phyloP scores from a whole-genome alignment of 1,140 invertebrate species.

The Bilobella aurantiaca region DNA sequence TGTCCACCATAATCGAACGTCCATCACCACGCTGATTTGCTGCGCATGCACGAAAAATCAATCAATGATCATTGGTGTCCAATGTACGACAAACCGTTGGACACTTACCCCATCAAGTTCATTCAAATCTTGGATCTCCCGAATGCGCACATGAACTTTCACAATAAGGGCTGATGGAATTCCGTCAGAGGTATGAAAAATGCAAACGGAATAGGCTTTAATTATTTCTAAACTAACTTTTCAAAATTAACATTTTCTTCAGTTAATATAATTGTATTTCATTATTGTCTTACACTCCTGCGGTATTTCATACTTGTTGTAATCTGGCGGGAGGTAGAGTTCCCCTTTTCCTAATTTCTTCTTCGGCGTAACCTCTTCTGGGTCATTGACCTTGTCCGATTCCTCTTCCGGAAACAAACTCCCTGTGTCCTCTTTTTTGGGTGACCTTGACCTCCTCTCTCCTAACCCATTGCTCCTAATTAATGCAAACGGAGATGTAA shows the following conservation, averaged over 20 bases:
- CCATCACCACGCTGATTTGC: background rate
- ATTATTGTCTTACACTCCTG: background rate
- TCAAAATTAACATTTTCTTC: no score
- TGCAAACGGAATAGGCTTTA: no score
- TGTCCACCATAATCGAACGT: background rate
- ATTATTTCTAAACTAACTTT: no score
- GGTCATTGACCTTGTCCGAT: no score
- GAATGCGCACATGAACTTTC: background rate
- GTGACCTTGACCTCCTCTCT: background rate
- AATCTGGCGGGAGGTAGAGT: background rate
- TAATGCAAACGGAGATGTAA: no score
- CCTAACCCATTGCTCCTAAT: no score
- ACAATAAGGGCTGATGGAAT: background rate
- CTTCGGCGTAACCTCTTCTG: no score
- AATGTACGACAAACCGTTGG: background rate
- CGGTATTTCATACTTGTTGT: background rate
- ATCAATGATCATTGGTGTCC: background rate
- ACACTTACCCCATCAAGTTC: background rate
- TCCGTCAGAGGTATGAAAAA: background rate
- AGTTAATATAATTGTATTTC: no score
- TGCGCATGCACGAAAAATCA: background rate
- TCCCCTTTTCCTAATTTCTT: background rate
- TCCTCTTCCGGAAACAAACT: background rate
- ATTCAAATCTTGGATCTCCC: background rate
- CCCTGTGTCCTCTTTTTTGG: background rate